phyloP scores from a whole-genome alignment of 2,113 vertebrate species.

The Rostratula benghalensis region DNA sequence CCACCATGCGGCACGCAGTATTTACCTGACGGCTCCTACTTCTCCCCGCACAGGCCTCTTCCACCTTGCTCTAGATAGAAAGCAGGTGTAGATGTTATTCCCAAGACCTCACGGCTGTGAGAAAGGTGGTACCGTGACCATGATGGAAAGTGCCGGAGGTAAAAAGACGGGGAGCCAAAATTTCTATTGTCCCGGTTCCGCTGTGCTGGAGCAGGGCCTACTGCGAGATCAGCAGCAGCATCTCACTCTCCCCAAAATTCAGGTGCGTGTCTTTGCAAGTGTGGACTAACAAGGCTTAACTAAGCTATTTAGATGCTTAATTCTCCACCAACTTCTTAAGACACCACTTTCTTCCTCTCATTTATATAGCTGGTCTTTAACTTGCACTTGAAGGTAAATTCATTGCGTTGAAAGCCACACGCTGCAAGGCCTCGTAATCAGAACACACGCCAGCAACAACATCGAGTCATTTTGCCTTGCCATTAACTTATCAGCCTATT shows the following conservation, averaged over 20 bases:
- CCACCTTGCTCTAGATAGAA: background rate
- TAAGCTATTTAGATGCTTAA: background rate
- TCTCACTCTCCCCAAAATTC: background rate
- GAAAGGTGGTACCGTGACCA: background rate
- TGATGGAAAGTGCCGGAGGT: background rate
- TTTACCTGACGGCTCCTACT: background rate
- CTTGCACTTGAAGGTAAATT: background rate
- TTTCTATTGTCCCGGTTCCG: background rate
- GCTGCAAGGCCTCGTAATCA: background rate
- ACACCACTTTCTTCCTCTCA: background rate
- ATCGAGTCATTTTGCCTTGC: constrained; percentile 33
- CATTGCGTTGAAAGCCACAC: constrained; percentile 1
- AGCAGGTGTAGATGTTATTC: background rate
- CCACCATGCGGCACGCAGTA: background rate
- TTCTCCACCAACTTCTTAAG: background rate
- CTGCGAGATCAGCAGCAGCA: background rate
- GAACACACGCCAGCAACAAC: constrained; percentile 9
- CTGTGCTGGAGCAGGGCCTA: background rate
- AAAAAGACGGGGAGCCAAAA: background rate
- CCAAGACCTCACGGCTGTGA: background rate
- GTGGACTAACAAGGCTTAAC: background rate
- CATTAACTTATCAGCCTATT: constrained; percentile 35
- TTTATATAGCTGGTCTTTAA: background rate
- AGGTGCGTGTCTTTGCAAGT: background rate
- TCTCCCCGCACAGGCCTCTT: background rate